Evolutionary conservation across 2,888 invertebrate species (phyloP), one percentile per base, ranked within the genome.

Genomic region (Zaprionus bogoriensis): DNA sequence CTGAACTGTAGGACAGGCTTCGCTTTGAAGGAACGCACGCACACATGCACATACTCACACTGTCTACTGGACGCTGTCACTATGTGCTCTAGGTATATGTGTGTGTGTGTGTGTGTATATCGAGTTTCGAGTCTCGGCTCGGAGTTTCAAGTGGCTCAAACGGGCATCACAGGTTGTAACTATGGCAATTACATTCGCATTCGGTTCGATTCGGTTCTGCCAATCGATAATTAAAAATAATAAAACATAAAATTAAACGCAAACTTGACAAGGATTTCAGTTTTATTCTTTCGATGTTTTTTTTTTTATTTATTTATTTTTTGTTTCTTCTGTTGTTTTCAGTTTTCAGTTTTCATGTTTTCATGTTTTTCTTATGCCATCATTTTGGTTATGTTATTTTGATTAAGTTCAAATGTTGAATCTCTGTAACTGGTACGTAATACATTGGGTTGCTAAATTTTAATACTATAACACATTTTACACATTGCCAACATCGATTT

Each of bases 381-480:
- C n/a, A n/a, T n/a, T n/a, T n/a, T 32, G 3, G 25, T 32, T 12
- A 19, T 30, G 19, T 32, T 47, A 47, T 47, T 19, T 32, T 17
- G 19, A 47, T 48, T 39, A 30, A 12, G 47, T 39, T 67, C 44
- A 47, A 65, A 58, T 48, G 17, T 54, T 72, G 32, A 38, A 53
- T 66, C 30, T 2, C 22, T 51, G 28, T 54, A 55, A 42, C 46
- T 51, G 25, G 38, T 22, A 50, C 53, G 60, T 63, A 61, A 67
- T 36, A 72, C 60, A 72, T 51, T n/a, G 23, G 22, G 38, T 55
- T 38, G 41, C 22, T 60, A 46, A 23, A 39, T 46, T 60, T 53
- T 58, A 77, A 70, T 55, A 74, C 75, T 74, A 74, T 71, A 77
- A 74, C 75, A 84, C 71, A 81, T 72, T 74, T 67, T 52, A 74